A percentile compares a stretch with the other conserved stretches of the same genome.
Evolutionary conservation across 2,113 vertebrate genomes (phyloP).

Genomic region (Cairina moschata): DNA sequence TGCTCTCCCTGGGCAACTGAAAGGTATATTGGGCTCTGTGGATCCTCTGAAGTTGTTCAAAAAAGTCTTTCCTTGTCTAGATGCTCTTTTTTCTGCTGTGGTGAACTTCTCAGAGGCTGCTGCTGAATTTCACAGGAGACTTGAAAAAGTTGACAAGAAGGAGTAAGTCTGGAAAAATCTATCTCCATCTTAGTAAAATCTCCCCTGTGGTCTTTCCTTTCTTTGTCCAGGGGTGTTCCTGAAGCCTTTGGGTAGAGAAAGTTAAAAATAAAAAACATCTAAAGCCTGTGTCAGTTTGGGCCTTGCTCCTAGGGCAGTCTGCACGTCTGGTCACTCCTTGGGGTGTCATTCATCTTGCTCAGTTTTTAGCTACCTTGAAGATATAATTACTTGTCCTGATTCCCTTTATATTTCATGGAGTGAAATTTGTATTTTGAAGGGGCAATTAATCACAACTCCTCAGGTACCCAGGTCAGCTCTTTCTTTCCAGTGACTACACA

Average conservation of each 20-base stretch:
- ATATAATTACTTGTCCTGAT: background rate
- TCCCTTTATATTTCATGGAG: background rate
- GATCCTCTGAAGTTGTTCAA: background rate
- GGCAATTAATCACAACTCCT: background rate
- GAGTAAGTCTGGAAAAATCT: conserved; percentile 78
- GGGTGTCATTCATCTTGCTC: background rate
- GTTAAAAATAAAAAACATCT: background rate
- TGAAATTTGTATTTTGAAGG: background rate
- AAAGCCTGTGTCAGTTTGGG: background rate
- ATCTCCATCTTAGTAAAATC: background rate
- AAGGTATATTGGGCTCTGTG: background rate
- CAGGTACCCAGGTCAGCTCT: background rate
- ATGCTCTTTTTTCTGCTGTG: conserved; percentile 88
- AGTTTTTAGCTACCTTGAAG: background rate
- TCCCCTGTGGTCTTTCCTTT: background rate
- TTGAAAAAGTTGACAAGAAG: conserved; percentile 79
- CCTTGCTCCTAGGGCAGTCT: background rate
- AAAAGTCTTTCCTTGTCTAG: conserved; percentile 67
- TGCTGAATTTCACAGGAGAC: conserved; percentile 82
- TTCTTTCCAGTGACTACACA: background rate
- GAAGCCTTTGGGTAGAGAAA: background rate
- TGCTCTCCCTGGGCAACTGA: background rate
- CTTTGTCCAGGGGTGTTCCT: background rate
- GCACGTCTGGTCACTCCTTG: background rate
- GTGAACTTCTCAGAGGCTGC: conserved; percentile 87